Percentiles rank a stretch among this genome's conserved stretches.
These are phyloP conservation scores for Coregonus sp. DNA, from an alignment of 2,797 vertebrate genomes.

Conservation along the genomic window DNA sequence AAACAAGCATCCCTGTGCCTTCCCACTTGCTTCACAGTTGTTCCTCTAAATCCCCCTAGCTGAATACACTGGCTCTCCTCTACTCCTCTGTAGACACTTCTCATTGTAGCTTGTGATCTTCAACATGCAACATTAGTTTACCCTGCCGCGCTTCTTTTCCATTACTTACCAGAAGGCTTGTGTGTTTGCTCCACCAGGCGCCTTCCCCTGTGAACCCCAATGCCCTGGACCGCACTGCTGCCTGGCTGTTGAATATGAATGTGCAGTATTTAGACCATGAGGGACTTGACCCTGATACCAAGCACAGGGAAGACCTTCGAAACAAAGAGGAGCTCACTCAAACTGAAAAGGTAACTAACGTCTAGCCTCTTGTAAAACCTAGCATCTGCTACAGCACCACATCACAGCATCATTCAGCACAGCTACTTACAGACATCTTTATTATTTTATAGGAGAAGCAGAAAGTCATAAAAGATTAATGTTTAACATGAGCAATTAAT, in stretches of 20 bases:
- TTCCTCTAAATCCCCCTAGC: too few relatives aligned
- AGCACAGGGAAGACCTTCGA: conserved; percentile 81
- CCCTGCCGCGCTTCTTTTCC: not conserved
- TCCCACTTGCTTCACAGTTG: not conserved
- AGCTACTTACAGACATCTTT: not conserved
- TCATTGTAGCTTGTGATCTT: not conserved
- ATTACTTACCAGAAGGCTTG: conserved; percentile 70
- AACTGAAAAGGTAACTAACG: conserved; percentile 87
- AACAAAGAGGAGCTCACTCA: conserved; percentile 69
- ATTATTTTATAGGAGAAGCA: not conserved
- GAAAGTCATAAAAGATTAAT: too few relatives aligned
- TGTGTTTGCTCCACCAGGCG: conserved; percentile 84
- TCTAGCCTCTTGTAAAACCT: not conserved
- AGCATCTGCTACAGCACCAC: not conserved
- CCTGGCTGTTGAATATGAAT: conserved; percentile 99
- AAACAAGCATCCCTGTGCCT: not conserved
- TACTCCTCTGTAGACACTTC: not conserved
- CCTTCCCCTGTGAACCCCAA: conserved; percentile 93
- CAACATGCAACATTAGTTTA: not conserved
- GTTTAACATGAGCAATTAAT: not conserved
- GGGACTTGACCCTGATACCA: conserved; percentile 86
- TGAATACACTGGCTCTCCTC: too few relatives aligned
- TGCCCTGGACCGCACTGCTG: conserved; percentile 93
- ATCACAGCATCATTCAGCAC: not conserved
- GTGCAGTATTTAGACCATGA: conserved; percentile 92